Percentiles rank a stretch among this genome's conserved stretches.
These are phyloP conservation scores for Leptodactylus fuscus DNA, from an alignment of 2,113 vertebrate genomes.

Conservation along the genomic window DNA sequence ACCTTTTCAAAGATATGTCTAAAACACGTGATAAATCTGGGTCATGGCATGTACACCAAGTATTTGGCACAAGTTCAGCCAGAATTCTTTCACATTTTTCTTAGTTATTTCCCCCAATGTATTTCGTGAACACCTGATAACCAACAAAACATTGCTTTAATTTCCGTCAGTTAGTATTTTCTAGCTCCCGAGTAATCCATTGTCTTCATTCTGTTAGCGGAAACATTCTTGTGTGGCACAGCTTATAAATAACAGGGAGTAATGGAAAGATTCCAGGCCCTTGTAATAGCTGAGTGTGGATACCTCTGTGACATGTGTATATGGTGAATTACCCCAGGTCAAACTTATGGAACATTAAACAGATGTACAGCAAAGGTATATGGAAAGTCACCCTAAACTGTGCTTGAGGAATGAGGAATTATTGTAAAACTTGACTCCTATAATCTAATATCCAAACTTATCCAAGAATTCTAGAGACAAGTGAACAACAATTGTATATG, in stretches of 20 bases:
- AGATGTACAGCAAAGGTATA: slow-evolving; percentile 11
- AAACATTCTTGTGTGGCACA: slow-evolving; percentile 44
- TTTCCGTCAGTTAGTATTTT: neutral
- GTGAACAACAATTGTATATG: too few relatives aligned
- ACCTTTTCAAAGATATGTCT: too few relatives aligned
- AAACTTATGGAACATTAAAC: slow-evolving; percentile 40
- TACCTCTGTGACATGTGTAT: slow-evolving; percentile 43
- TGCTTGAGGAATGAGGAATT: neutral
- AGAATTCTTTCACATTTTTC: too few relatives aligned
- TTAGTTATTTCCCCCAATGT: too few relatives aligned
- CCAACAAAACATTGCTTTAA: neutral
- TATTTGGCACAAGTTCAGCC: too few relatives aligned
- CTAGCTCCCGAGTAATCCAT: slow-evolving; percentile 8
- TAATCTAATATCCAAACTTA: neutral
- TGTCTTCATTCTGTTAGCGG: slow-evolving; percentile 16
- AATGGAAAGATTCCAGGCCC: slow-evolving; percentile 51
- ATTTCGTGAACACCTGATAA: too few relatives aligned
- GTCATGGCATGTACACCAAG: too few relatives aligned
- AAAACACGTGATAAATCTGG: too few relatives aligned
- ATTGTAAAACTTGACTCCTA: neutral
- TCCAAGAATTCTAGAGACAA: neutral
- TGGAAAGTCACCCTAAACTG: neutral
- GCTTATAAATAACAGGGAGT: slow-evolving; percentile 37
- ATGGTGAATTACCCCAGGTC: slow-evolving; percentile 15
- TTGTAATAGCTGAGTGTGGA: slow-evolving; percentile 27